These are phyloP conservation scores for Watsonalla binaria DNA, from an alignment of 2,888 invertebrate genomes.

Conservation along the genomic window DNA sequence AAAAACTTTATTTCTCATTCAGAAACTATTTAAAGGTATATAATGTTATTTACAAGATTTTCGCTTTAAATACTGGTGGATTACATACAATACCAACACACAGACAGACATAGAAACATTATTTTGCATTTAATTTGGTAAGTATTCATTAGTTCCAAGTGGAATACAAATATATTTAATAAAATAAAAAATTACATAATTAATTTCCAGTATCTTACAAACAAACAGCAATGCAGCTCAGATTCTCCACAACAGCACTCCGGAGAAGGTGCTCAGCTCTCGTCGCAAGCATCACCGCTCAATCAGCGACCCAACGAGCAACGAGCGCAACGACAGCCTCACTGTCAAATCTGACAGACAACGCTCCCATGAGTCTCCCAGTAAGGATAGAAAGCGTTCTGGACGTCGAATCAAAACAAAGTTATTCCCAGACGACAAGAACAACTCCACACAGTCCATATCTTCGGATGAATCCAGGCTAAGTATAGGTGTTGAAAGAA, in stretches of 20 bases:
- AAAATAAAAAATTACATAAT: no score
- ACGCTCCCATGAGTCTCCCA: constrained; percentile 59
- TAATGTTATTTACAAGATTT: no score
- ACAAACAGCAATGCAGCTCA: constrained; percentile 57
- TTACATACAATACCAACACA: no score
- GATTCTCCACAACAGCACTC: constrained; percentile 55
- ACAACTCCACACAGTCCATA: constrained; percentile 33
- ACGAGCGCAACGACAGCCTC: constrained; percentile 50
- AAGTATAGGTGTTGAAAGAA: constrained; percentile 43
- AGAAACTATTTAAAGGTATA: no score
- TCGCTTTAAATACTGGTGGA: no score
- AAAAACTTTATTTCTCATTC: no score
- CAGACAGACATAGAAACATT: no score
- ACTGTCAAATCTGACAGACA: constrained; percentile 41
- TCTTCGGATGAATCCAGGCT: constrained; percentile 62
- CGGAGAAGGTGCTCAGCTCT: constrained; percentile 52
- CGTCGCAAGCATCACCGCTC: constrained; percentile 56
- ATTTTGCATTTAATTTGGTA: no score
- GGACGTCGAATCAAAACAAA: constrained; percentile 64
- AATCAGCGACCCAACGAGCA: constrained; percentile 61
- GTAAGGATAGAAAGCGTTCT: constrained; percentile 47
- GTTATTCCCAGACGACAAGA: constrained; percentile 56
- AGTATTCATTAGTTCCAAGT: no score
- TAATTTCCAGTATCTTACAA: constrained; percentile 63
- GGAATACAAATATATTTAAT: no score